A percentile compares a stretch with the other conserved stretches of the same genome.
Evolutionary conservation across 2,113 vertebrate species (phyloP).

Genomic region (Epinephelus fuscoguttatus): DNA sequence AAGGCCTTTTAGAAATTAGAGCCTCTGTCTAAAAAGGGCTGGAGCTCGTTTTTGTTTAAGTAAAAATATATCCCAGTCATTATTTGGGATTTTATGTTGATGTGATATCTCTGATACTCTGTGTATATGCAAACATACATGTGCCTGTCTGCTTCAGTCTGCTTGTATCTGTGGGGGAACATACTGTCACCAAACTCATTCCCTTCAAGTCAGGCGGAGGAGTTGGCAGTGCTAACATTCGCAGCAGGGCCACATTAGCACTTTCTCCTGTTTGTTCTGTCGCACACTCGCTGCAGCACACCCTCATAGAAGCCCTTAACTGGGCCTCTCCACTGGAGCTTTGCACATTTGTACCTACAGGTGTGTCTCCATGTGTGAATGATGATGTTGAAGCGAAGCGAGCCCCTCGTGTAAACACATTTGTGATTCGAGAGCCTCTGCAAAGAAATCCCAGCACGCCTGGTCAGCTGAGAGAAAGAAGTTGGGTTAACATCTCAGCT

Average conservation of each 20-base stretch:
- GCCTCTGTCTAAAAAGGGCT: background rate
- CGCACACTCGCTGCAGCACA: background rate
- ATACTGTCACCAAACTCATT: constrained; percentile 1
- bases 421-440: constrained; percentile 16
- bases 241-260: constrained; percentile 46
- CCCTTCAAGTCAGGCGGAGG: background rate
- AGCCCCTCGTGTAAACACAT: constrained; percentile 23
- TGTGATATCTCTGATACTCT: background rate
- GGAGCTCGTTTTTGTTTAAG: background rate
- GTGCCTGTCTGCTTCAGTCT: background rate
- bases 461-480: constrained; percentile 55
- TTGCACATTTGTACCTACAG: constrained; percentile 46
- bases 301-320: constrained; percentile 34
- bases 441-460: constrained; percentile 43
- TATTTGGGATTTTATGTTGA: background rate
- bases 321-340: constrained; percentile 23
- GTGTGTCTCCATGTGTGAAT: constrained; percentile 17
- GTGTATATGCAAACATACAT: background rate
- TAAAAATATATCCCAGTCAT: background rate
- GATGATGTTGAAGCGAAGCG: constrained; percentile 24
- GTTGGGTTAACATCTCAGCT: constrained; percentile 55
- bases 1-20: background rate
- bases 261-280: constrained; percentile 40
- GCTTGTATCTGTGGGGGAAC: constrained; percentile 12
- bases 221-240: background rate